Percentiles rank a stretch among this genome's conserved stretches.
phyloP scores from a whole-genome alignment of 2,113 vertebrate genomes.

The Rallus limicola region DNA sequence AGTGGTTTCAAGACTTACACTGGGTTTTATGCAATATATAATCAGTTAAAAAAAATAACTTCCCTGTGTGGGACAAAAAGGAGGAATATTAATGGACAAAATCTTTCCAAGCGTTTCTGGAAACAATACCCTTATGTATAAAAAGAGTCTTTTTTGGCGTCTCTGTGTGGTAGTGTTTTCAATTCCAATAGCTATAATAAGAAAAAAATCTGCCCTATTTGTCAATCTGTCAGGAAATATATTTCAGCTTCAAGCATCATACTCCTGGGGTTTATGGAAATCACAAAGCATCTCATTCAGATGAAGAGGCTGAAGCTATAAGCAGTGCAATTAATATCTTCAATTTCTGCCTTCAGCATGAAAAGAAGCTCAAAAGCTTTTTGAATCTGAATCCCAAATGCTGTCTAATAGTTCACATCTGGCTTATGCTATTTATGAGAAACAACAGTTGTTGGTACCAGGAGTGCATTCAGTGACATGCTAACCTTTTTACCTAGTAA shows the following conservation, averaged over 20 bases:
- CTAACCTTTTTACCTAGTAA: not conserved
- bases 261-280: constrained; percentile 72
- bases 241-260: constrained; percentile 71
- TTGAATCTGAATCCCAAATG: constrained; percentile 67
- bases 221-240: constrained; percentile 76
- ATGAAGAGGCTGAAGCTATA: constrained; percentile 70
- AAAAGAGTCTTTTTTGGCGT: not conserved
- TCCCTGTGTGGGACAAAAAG: constrained; percentile 18
- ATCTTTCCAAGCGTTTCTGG: constrained; percentile 46
- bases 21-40: constrained; percentile 1
- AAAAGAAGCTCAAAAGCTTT: constrained; percentile 62
- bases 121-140: constrained; percentile 38
- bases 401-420: constrained; percentile 72
- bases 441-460: not conserved
- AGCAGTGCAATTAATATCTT: constrained; percentile 74
- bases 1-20: not conserved
- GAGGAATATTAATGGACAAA: constrained; percentile 46
- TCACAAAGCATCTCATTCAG: constrained; percentile 70
- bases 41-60: constrained; percentile 26
- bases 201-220: constrained; percentile 68
- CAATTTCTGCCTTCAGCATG: constrained; percentile 67
- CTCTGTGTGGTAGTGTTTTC: constrained; percentile 61
- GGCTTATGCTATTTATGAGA: constrained; percentile 37
- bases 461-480: not conserved
- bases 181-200: constrained; percentile 61